A percentile compares a stretch with the other conserved stretches of the same genome.
phyloP scores from a whole-genome alignment of 1,140 invertebrate species.

The Cheumatopsyche charites region DNA sequence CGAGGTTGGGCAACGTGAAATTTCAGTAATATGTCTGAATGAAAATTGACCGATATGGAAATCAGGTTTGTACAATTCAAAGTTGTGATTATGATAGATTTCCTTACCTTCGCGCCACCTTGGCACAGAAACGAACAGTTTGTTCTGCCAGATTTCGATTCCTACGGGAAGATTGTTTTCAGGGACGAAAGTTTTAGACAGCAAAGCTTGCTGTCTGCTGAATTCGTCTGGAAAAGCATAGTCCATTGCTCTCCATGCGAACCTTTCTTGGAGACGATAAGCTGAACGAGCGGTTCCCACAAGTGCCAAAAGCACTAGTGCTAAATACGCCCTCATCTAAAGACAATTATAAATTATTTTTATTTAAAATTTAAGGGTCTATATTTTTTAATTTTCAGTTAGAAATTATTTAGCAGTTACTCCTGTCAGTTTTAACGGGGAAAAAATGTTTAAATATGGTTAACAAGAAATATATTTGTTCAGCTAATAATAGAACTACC shows the following conservation, averaged over 20 bases:
- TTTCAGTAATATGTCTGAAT: no score
- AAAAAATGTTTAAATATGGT: no score
- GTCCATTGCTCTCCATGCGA: slow-evolving; percentile 76
- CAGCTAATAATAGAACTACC: no score
- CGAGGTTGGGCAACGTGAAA: no score
- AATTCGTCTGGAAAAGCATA: slow-evolving; percentile 71
- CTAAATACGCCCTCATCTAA: slow-evolving; percentile 23
- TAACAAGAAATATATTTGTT: no score
- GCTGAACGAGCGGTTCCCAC: slow-evolving; percentile 55
- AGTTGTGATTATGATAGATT: not conserved
- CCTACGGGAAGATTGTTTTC: slow-evolving; percentile 80
- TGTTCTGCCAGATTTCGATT: slow-evolving; percentile 77
- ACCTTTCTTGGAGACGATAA: slow-evolving; percentile 70
- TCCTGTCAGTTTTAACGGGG: no score
- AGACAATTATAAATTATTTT: not conserved
- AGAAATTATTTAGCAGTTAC: no score
- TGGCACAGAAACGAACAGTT: slow-evolving; percentile 78
- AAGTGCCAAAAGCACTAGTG: slow-evolving; percentile 48
- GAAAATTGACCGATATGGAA: not conserved
- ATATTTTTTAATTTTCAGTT: no score
- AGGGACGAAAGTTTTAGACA: slow-evolving; percentile 68
- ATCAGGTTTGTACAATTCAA: no score
- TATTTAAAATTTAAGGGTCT: not conserved
- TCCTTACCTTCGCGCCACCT: slow-evolving; percentile 71
- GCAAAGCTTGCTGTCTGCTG: slow-evolving; percentile 66